Percentiles rank a stretch among this genome's conserved stretches.
Evolutionary conservation across 2,888 invertebrate genomes (phyloP).

Genomic region (Synergus itoensis): DNA sequence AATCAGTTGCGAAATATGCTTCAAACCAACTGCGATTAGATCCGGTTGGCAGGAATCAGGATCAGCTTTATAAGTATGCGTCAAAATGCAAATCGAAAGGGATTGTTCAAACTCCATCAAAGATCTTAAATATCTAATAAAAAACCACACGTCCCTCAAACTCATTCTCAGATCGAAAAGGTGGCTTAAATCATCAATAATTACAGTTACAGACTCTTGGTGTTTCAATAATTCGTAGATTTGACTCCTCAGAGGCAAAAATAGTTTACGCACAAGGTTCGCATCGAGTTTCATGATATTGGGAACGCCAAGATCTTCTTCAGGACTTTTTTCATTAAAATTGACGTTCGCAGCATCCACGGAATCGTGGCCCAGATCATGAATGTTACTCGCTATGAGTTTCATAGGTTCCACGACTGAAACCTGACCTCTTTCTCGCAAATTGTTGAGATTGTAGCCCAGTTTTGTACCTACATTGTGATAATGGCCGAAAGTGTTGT

Average conservation of each 20-base stretch:
- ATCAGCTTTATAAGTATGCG: conserved; percentile 77
- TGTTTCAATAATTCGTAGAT: conserved; percentile 75
- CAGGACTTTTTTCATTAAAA: conserved; percentile 63
- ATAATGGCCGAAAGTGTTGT: conserved; percentile 86
- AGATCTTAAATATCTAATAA: conserved; percentile 66
- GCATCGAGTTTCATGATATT: conserved; percentile 68
- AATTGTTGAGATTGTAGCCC: conserved; percentile 84
- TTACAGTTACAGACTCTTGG: conserved; percentile 79
- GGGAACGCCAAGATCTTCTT: conserved; percentile 54
- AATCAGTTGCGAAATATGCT: conserved; percentile 83
- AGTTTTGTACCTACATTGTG: conserved; percentile 87
- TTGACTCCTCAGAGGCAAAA: conserved; percentile 76
- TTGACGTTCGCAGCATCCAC: conserved; percentile 75
- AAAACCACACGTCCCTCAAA: conserved; percentile 79
- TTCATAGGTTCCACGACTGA: conserved; percentile 80
- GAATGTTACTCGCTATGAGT: conserved; percentile 64
- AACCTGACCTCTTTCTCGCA: conserved; percentile 78
- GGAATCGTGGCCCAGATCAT: conserved; percentile 77
- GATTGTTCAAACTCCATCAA: conserved; percentile 61
- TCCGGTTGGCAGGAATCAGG: conserved; percentile 77
- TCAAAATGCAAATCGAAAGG: conserved; percentile 68
- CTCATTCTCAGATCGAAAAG: conserved; percentile 83
- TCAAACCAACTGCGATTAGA: conserved; percentile 81
- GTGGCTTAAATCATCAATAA: conserved; percentile 87
- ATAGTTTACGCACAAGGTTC: conserved; percentile 76